Evolutionary conservation across 35 echinoderm and acorn worm species (phyloP), one percentile per base, ranked within the genome.

Genomic region (Diadema setosum): DNA sequence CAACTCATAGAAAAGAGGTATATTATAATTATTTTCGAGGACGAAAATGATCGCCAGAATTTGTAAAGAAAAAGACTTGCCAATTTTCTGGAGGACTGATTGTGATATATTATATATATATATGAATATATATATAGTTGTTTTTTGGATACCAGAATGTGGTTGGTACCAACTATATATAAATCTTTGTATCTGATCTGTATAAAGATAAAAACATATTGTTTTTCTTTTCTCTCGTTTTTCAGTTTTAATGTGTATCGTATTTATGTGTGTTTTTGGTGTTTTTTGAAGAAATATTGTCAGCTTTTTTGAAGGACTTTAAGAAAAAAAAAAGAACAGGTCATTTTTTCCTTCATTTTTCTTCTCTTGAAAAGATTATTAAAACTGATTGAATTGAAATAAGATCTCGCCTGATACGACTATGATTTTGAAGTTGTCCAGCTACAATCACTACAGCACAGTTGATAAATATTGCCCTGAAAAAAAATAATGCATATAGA

Each of bases 251-350:
- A 76, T 43, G 73, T 78, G 73, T 78, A 78, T 78, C 37, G 73
- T 78, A 78, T 78, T 78, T 78, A 78, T 78, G 73, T 78, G 73
- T 78, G 73, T 78, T 78, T 78, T 78, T 78, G 36, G 73, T 42
- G 36, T 42, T 78, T 78, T n/a, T 78, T 43, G 40, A 78, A 78
- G 40, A 78, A 16, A 29, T 78, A 39, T 36, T 78, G 73, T 78
- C 37, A 78, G 73, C 73, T 78, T 78, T 42, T 44, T 78, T 34
- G 73, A 78, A 39, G 37, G 40, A 39, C 40, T 78, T 78, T 78
- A 35, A 78, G 44, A n/a, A n/a, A n/a, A n/a, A n/a, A n/a, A n/a
- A n/a, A n/a, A n/a, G n/a, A 78, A 36, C 73, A 78, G 37, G 73
- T 78, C 73, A 41, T n/a, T 44, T 78, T 67, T 67, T 67, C 37